Evolutionary conservation across 2,888 invertebrate genomes (phyloP).

Genomic region (Adelognathus sp.): DNA sequence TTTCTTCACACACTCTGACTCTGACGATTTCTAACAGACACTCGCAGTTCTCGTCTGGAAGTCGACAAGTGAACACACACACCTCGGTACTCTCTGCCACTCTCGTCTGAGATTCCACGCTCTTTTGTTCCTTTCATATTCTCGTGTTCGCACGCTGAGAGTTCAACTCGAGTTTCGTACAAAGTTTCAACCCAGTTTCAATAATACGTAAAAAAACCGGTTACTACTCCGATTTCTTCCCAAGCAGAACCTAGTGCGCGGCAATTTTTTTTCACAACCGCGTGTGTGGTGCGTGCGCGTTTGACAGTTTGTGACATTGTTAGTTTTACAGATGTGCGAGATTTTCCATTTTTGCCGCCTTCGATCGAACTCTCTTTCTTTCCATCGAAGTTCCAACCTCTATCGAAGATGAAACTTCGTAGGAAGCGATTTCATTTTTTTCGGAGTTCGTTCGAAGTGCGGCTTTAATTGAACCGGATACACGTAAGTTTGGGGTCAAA

Average conservation of each 20-base stretch:
- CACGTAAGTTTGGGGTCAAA: conserved; percentile 48
- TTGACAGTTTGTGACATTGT: conserved; percentile 55
- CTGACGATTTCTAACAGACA: conserved; percentile 39
- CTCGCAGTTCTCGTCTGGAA: conserved; percentile 55
- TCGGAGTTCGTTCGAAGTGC: conserved; percentile 69
- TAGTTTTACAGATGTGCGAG: background rate
- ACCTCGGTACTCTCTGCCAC: conserved; percentile 6
- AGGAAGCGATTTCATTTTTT: conserved; percentile 8
- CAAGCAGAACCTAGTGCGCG: background rate
- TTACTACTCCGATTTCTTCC: conserved; percentile 37
- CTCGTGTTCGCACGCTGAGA: background rate
- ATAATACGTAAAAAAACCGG: conserved; percentile 25
- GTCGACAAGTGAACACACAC: conserved; percentile 49
- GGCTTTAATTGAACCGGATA: conserved; percentile 74
- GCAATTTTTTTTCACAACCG: conserved; percentile 20
- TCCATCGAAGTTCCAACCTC: background rate
- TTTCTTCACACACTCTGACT: conserved; percentile 33
- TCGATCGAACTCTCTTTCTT: conserved; percentile 60
- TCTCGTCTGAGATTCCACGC: conserved; percentile 33
- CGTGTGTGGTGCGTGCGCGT: conserved; percentile 53
- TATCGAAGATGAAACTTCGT: background rate
- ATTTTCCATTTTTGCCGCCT: conserved; percentile 68
- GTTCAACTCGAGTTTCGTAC: conserved; percentile 2
- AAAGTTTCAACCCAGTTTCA: background rate
- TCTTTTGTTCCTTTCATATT: conserved; percentile 36